A percentile compares a stretch with the other conserved stretches of the same genome.
Evolutionary conservation across 2,113 vertebrate genomes (phyloP).

Genomic region (Columba livia): DNA sequence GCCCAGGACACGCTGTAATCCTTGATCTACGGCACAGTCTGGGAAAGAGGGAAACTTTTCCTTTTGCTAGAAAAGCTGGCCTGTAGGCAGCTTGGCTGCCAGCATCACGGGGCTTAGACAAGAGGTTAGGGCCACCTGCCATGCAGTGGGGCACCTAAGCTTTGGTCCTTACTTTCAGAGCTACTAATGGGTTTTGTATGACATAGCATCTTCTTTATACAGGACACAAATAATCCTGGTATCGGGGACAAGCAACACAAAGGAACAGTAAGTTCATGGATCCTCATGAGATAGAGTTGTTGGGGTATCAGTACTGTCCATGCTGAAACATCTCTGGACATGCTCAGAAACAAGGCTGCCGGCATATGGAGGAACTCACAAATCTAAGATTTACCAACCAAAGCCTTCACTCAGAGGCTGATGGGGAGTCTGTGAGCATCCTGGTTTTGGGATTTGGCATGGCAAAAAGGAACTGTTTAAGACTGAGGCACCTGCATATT

Average conservation of each 20-base stretch:
- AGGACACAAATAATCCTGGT: background rate
- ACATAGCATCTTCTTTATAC: background rate
- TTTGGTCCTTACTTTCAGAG: background rate
- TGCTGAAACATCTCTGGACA: background rate
- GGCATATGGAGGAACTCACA: background rate
- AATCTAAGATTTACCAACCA: background rate
- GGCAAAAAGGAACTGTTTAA: background rate
- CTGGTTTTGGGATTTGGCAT: background rate
- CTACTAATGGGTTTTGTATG: background rate
- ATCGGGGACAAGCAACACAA: background rate
- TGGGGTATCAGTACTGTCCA: background rate
- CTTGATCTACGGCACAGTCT: background rate
- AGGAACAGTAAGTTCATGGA: background rate
- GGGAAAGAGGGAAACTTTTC: background rate
- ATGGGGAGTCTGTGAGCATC: background rate
- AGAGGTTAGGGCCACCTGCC: background rate
- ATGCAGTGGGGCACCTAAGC: background rate
- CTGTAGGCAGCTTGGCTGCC: background rate
- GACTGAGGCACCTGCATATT: background rate
- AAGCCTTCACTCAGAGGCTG: background rate
- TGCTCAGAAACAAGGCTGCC: background rate
- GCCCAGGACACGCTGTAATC: background rate
- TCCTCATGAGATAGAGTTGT: background rate
- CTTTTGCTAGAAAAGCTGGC: background rate
- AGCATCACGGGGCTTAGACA: background rate